phyloP scores from a whole-genome alignment of 2,888 invertebrate species.

The Coelopa pilipes region DNA sequence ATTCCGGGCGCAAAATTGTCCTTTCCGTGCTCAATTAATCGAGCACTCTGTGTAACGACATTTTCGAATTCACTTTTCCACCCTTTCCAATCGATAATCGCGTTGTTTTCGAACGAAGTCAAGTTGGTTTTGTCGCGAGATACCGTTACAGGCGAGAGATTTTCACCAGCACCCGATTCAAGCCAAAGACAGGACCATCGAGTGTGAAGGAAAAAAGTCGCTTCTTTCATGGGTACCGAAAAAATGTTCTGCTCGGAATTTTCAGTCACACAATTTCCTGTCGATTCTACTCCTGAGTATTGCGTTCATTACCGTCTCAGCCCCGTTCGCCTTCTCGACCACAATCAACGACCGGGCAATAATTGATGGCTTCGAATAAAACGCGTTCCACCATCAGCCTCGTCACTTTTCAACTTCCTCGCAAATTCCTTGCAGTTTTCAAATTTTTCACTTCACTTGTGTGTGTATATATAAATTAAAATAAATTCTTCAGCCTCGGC shows the following conservation, averaged over 20 bases:
- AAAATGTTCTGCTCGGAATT: neutral
- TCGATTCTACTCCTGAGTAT: neutral
- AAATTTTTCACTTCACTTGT: constrained; percentile 44
- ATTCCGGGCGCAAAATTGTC: neutral
- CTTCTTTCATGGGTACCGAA: constrained; percentile 30
- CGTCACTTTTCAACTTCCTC: constrained; percentile 23
- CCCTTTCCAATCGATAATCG: neutral
- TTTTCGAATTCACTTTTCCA: neutral
- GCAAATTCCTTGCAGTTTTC: constrained; percentile 23
- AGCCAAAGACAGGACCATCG: neutral
- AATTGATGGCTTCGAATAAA: constrained; percentile 36
- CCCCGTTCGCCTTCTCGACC: neutral
- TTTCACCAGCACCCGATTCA: neutral
- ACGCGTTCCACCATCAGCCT: constrained; percentile 31
- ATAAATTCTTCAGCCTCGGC: constrained; percentile 58
- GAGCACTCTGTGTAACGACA: neutral
- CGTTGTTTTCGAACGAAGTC: neutral
- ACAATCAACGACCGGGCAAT: constrained; percentile 10
- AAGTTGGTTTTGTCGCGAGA: neutral
- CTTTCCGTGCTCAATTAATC: neutral
- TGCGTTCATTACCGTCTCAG: neutral
- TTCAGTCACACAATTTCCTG: constrained; percentile 4
- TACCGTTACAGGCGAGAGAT: constrained; percentile 5
- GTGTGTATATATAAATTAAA: constrained; percentile 45
- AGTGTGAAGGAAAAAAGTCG: constrained; percentile 8